Conservation (phyloP, 1,140 invertebrate genomes). For the Tribolium madens region DNA sequence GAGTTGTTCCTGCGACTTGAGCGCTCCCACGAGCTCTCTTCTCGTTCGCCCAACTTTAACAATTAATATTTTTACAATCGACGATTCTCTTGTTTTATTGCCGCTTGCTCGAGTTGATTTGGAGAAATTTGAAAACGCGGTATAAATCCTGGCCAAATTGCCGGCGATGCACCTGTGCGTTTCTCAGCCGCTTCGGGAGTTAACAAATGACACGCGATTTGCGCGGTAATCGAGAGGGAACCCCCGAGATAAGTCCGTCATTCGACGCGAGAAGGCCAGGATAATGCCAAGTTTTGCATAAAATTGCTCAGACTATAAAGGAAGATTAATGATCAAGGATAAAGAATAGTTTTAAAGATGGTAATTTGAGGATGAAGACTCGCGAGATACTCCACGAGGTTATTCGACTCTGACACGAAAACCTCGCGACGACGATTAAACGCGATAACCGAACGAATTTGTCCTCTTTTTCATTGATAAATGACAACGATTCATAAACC, state of each 20-base stretch:
- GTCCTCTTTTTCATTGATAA: background rate
- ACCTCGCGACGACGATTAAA: conserved; percentile 13
- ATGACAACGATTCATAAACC: no score
- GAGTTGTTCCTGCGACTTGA: conserved; percentile 55
- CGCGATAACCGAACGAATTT: conserved; percentile 19
- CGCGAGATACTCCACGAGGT: background rate
- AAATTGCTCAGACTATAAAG: conserved; percentile 61
- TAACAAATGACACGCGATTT: conserved; percentile 65
- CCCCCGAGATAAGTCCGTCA: conserved; percentile 60
- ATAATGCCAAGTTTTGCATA: conserved; percentile 64
- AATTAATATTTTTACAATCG: conserved; percentile 64
- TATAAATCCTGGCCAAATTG: conserved; percentile 63
- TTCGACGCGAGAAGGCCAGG: conserved; percentile 34
- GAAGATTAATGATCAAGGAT: conserved; percentile 62
- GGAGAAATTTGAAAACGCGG: conserved; percentile 44
- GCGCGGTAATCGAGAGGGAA: conserved; percentile 63
- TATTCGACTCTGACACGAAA: conserved; percentile 41
- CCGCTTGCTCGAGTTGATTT: conserved; percentile 52
- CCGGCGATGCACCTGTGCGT: conserved; percentile 59
- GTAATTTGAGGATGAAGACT: conserved; percentile 55
- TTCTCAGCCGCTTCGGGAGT: conserved; percentile 59
- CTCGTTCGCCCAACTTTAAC: conserved; percentile 60
- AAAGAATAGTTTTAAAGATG: conserved; percentile 58
- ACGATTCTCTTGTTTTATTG: conserved; percentile 42
- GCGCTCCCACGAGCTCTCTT: conserved; percentile 58